Conservation (phyloP, 1,140 invertebrate genomes). For the Leptonema lineaticorne region DNA sequence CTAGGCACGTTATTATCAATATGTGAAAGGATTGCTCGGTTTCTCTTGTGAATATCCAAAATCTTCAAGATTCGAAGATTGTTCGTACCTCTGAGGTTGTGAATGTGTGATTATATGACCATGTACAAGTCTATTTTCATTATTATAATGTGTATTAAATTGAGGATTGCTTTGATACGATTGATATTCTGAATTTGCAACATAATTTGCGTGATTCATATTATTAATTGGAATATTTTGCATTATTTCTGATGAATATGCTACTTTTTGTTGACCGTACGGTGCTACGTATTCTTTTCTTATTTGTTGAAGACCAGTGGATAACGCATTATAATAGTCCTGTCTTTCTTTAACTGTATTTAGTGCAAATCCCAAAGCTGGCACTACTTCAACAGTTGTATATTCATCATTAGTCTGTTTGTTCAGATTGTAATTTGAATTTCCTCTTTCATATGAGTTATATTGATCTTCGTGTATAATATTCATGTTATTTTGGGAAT, state of each 20-base stretch:
- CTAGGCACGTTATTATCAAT: slow-evolving; percentile 22
- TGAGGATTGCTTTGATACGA: background rate
- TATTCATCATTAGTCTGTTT: background rate
- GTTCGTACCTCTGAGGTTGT: background rate
- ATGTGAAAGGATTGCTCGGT: slow-evolving; percentile 37
- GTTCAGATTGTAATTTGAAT: background rate
- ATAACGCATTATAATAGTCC: slow-evolving; percentile 30
- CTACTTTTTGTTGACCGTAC: slow-evolving; percentile 17
- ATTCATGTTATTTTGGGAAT: background rate
- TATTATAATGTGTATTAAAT: background rate
- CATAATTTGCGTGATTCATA: background rate
- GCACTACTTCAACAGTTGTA: slow-evolving; percentile 37
- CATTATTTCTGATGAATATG: background rate
- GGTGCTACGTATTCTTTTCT: slow-evolving; percentile 27
- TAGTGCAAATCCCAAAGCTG: slow-evolving; percentile 36
- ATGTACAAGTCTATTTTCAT: slow-evolving; percentile 20
- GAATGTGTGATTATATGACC: slow-evolving; percentile 18
- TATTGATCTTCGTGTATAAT: background rate
- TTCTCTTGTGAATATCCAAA: slow-evolving; percentile 37
- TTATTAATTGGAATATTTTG: too few relatives aligned
- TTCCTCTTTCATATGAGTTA: background rate
- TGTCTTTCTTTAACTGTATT: slow-evolving; percentile 31
- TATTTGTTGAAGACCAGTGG: slow-evolving; percentile 20
- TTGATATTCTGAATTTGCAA: background rate
- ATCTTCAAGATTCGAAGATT: slow-evolving; percentile 27